These are phyloP conservation scores for Caenorhabditis macrosperma DNA, from an alignment of 2,888 invertebrate species.

Conservation along the genomic window DNA sequence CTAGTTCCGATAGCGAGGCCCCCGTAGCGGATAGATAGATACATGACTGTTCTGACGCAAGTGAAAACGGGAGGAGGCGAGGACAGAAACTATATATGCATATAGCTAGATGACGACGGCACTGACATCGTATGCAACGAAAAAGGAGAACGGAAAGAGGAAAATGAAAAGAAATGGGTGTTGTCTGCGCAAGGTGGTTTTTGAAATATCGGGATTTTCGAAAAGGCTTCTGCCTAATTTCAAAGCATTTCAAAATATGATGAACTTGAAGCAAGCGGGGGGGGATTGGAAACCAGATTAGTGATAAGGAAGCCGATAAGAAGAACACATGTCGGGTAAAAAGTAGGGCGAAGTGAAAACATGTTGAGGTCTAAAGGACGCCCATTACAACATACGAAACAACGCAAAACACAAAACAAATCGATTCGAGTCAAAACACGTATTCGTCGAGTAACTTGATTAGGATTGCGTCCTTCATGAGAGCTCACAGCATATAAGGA, in stretches of 20 bases:
- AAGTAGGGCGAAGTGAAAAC: slow-evolving; percentile 17
- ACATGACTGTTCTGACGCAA: slow-evolving; percentile 60
- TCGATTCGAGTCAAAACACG: background rate
- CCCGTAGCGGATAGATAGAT: slow-evolving; percentile 26
- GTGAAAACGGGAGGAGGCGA: slow-evolving; percentile 40
- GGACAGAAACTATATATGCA: slow-evolving; percentile 54
- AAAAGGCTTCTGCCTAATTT: background rate
- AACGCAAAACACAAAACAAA: background rate
- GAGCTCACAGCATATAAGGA: background rate
- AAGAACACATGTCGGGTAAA: background rate
- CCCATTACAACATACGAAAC: slow-evolving; percentile 29
- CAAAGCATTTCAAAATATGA: too few species aligned
- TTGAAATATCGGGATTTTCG: slow-evolving; percentile 3
- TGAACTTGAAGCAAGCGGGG: too few species aligned
- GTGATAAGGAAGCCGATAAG: background rate
- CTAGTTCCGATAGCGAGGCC: slow-evolving; percentile 52
- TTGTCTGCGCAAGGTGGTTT: slow-evolving; percentile 3
- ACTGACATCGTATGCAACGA: slow-evolving; percentile 6
- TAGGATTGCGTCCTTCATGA: slow-evolving; percentile 1
- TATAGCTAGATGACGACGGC: slow-evolving; percentile 25
- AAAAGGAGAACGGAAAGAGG: background rate
- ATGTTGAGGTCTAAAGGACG: slow-evolving; percentile 15
- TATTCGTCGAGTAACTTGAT: slow-evolving; percentile 32
- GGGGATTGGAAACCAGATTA: background rate
- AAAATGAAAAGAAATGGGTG: background rate